Conservation (phyloP, 2,113 vertebrate species). For the Spermophilus dauricus region DNA sequence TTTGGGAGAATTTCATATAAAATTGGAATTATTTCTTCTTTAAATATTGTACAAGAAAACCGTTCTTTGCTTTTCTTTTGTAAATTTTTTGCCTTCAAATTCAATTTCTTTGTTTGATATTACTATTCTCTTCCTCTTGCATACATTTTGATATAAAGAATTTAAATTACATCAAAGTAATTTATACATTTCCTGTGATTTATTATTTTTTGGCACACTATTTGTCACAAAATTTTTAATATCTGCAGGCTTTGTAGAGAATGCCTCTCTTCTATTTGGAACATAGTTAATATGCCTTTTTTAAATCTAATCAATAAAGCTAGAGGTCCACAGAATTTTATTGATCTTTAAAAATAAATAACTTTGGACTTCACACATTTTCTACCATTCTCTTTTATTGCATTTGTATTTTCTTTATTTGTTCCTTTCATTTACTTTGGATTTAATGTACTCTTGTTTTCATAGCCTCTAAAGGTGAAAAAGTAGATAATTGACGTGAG, state of each 20-base stretch:
- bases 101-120: neutral
- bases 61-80: no score
- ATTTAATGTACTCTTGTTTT: neutral
- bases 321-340: neutral
- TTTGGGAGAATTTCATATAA: no score
- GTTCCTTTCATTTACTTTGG: neutral
- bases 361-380: neutral
- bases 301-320: neutral
- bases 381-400: neutral
- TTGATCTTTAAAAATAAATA: neutral
- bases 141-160: neutral
- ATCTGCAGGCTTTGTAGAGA: neutral
- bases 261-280: neutral
- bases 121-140: neutral
- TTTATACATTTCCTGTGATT: neutral
- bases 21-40: no score
- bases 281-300: neutral
- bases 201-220: neutral
- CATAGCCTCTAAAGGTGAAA: neutral
- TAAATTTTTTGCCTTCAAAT: neutral
- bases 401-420: neutral
- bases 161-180: no score
- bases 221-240: neutral
- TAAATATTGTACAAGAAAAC: no score
- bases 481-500: neutral